These are phyloP conservation scores for Silurus glanis DNA, from an alignment of 2,113 vertebrate species.

Conservation along the genomic window DNA sequence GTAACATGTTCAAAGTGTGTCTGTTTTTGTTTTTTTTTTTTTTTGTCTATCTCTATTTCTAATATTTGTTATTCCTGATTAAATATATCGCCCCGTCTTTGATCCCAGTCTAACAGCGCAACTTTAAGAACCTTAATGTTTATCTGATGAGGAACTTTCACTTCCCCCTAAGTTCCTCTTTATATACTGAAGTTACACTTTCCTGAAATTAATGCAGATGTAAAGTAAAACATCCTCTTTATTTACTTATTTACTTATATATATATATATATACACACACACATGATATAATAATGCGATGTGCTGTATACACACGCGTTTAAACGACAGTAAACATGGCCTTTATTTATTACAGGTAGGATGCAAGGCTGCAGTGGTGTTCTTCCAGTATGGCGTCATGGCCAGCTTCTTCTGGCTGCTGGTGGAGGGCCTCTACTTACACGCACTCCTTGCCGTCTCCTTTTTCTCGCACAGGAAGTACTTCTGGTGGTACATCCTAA, in stretches of 20 bases:
- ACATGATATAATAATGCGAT: constrained; percentile 7
- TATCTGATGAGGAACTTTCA: constrained; percentile 1
- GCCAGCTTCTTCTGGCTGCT: constrained; percentile 95
- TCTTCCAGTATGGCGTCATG: constrained; percentile 95
- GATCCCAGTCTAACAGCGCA: neutral
- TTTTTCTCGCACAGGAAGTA: constrained; percentile 94
- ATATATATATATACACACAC: neutral
- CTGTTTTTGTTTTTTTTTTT: neutral
- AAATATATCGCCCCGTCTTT: neutral
- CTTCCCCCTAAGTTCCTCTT: neutral
- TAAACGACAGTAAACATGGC: constrained; percentile 15
- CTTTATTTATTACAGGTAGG: constrained; percentile 70
- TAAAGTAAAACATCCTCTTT: constrained; percentile 8
- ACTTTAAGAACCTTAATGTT: neutral
- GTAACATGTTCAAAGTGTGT: neutral
- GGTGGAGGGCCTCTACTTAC: constrained; percentile 92
- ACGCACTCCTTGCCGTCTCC: constrained; percentile 86
- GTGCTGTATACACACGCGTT: constrained; percentile 14
- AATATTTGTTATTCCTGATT: too few relatives aligned
- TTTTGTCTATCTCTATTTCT: neutral
- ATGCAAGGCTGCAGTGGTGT: constrained; percentile 87
- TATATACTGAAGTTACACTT: constrained; percentile 7
- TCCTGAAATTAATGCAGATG: neutral
- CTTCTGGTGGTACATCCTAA: constrained; percentile 86
- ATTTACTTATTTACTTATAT: neutral